These are phyloP conservation scores for Cantharis lateralis DNA, from an alignment of 2,888 invertebrate genomes.

Conservation along the genomic window DNA sequence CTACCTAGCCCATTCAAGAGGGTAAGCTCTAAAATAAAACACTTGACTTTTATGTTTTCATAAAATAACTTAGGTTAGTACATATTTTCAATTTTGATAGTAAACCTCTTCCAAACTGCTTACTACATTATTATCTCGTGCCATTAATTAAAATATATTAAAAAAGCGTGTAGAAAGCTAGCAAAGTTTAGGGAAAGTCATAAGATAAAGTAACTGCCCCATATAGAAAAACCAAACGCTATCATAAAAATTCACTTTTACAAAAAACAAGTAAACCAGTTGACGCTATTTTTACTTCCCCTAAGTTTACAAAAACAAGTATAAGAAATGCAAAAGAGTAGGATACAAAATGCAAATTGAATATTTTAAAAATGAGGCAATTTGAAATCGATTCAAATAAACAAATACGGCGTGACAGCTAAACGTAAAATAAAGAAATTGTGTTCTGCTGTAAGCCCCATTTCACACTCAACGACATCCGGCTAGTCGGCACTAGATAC, in stretches of 20 bases:
- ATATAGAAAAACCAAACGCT: background rate
- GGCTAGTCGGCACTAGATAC: too few species aligned
- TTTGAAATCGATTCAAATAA: too few species aligned
- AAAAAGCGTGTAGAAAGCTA: background rate
- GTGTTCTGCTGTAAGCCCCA: too few species aligned
- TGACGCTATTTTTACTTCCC: too few species aligned
- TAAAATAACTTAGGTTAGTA: background rate
- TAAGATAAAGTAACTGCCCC: background rate
- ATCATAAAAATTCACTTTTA: background rate
- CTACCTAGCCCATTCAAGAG: background rate
- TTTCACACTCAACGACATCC: too few species aligned
- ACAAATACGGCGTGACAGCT: too few species aligned
- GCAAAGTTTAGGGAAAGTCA: background rate
- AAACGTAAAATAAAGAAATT: too few species aligned
- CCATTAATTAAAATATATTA: background rate
- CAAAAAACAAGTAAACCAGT: background rate
- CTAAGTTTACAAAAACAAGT: too few species aligned
- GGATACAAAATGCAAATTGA: too few species aligned
- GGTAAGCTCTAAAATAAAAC: background rate
- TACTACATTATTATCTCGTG: background rate
- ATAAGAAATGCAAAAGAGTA: too few species aligned
- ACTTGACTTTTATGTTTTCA: background rate
- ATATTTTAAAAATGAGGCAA: too few species aligned
- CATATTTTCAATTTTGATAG: background rate
- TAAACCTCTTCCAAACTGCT: background rate